Percentiles rank a stretch among this genome's conserved stretches.
These are phyloP conservation scores for Drosophila eohydei DNA, from an alignment of 2,888 invertebrate species.

Conservation along the genomic window DNA sequence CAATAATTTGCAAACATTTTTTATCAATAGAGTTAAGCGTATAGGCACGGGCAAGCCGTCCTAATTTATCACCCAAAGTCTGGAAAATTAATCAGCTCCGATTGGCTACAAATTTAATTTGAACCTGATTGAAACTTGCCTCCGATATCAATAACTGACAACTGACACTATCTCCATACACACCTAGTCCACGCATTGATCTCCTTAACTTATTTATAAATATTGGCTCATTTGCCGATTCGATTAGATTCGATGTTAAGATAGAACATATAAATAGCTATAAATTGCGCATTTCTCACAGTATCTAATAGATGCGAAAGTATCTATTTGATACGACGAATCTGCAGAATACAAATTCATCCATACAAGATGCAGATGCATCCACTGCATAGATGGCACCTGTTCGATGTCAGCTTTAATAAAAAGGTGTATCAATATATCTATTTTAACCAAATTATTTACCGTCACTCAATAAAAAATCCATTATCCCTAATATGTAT, in stretches of 20 bases:
- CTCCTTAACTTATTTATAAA: neutral
- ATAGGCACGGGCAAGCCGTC: too few species aligned
- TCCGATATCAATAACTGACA: slow-evolving; percentile 29
- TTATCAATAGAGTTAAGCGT: slow-evolving; percentile 19
- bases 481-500: slow-evolving; percentile 28
- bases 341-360: neutral
- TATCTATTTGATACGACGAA: neutral
- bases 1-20: slow-evolving; percentile 3
- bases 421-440: neutral
- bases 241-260: too few species aligned
- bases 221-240: neutral
- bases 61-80: slow-evolving; percentile 35
- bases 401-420: too few species aligned
- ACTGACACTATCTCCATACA: slow-evolving; percentile 27
- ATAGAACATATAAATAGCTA: neutral
- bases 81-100: slow-evolving; percentile 5
- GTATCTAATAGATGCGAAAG: neutral
- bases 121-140: slow-evolving; percentile 15
- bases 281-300: neutral
- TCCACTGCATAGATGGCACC: too few species aligned
- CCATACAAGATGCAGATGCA: neutral
- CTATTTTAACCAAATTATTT: neutral
- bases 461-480: neutral
- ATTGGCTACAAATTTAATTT: slow-evolving; percentile 26
- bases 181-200: too few species aligned